Evolutionary conservation across 2,113 vertebrate species (phyloP).

Genomic region (Pluvianellus socialis): DNA sequence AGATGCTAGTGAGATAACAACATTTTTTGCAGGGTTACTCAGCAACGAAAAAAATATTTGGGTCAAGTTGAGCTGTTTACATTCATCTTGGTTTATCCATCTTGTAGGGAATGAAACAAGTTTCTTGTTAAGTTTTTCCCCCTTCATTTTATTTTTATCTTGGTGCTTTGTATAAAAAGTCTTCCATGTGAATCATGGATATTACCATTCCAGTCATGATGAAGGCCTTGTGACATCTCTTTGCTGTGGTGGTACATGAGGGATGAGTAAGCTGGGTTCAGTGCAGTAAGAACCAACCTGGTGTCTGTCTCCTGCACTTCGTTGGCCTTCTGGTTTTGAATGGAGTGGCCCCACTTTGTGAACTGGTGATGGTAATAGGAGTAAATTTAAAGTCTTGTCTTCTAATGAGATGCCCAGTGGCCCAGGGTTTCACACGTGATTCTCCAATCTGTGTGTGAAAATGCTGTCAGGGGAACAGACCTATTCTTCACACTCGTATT

Average conservation of each 20-base stretch:
- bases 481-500: background rate
- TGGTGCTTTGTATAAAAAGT: conserved; percentile 46
- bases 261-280: background rate
- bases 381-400: background rate
- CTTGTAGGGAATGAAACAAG: conserved; percentile 39
- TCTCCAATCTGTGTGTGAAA: background rate
- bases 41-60: conserved; percentile 74
- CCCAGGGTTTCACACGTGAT: background rate
- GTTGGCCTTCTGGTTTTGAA: background rate
- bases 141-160: conserved; percentile 60
- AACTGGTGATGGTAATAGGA: background rate
- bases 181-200: conserved; percentile 50
- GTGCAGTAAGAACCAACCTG: background rate
- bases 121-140: conserved; percentile 1
- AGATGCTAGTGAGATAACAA: conserved; percentile 50
- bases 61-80: conserved; percentile 59
- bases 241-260: background rate
- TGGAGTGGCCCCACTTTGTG: background rate
- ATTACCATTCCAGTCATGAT: conserved; percentile 42
- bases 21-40: conserved; percentile 63
- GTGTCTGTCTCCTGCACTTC: background rate
- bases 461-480: background rate
- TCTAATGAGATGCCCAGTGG: background rate
- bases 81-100: conserved; percentile 45
- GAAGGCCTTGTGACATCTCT: conserved; percentile 34